These are phyloP conservation scores for Sarotherodon lohbergeri DNA, from an alignment of 2,113 vertebrate species.

Conservation along the genomic window DNA sequence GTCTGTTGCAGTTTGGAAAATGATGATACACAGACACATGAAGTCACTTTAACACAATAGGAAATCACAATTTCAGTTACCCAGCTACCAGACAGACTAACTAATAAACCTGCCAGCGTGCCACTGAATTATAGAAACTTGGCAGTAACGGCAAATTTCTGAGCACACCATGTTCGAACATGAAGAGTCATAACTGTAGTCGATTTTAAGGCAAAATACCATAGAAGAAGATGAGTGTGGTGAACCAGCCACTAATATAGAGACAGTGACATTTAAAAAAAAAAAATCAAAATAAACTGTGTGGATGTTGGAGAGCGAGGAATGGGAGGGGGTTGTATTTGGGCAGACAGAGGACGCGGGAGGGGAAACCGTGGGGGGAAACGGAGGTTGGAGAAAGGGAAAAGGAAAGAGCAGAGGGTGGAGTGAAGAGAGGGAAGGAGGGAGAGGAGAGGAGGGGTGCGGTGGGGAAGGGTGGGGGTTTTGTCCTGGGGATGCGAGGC, in stretches of 20 bases:
- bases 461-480: neutral
- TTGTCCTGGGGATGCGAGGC: conserved; percentile 43
- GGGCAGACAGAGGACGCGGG: neutral
- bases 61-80: conserved; percentile 1
- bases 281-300: conserved; percentile 30
- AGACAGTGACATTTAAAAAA: conserved; percentile 54
- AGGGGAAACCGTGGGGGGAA: conserved; percentile 18
- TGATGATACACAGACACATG: neutral
- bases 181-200: conserved; percentile 14
- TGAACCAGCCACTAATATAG: conserved; percentile 33
- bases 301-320: neutral
- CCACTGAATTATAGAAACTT: conserved; percentile 15
- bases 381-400: conserved; percentile 15
- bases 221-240: conserved; percentile 11
- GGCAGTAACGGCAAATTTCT: neutral
- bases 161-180: neutral
- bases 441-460: neutral
- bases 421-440: neutral
- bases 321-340: neutral
- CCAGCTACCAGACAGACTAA: neutral
- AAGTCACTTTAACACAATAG: neutral
- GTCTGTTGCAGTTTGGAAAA: neutral
- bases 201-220: neutral
- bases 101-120: neutral
- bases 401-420: conserved; percentile 37